Evolutionary conservation across 2,113 vertebrate species (phyloP).

Genomic region (Progne subis): DNA sequence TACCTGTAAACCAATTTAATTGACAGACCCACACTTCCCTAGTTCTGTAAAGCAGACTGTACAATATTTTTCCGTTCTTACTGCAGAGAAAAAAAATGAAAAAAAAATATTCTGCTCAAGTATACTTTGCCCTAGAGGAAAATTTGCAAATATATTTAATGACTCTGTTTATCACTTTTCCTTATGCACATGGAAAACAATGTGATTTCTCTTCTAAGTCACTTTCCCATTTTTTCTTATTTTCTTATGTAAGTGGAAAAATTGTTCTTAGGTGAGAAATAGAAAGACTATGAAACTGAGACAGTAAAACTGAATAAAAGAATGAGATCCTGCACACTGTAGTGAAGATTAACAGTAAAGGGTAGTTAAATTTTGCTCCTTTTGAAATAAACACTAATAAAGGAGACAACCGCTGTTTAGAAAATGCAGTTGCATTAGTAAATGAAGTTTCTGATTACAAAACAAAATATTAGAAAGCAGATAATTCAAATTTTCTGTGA

Average conservation of each 20-base stretch:
- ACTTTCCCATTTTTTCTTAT: not conserved
- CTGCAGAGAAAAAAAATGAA: not conserved
- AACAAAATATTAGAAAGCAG: not conserved
- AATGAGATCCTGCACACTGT: not conserved
- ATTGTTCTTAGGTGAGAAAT: not conserved
- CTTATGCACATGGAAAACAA: not conserved
- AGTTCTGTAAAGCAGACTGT: not conserved
- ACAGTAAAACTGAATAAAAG: not conserved
- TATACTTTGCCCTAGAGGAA: conserved; percentile 8
- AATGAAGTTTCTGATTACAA: not conserved
- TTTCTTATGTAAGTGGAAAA: not conserved
- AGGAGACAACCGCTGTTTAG: not conserved
- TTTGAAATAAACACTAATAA: not conserved
- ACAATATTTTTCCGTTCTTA: not conserved
- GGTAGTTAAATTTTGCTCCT: not conserved
- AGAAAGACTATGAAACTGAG: not conserved
- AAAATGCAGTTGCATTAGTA: not conserved
- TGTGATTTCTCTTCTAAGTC: not conserved
- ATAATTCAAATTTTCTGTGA: not conserved
- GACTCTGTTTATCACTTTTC: conserved; percentile 6
- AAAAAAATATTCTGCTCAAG: not conserved
- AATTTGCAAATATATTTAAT: conserved; percentile 1
- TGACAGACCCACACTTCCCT: not conserved
- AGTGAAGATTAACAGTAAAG: not conserved
- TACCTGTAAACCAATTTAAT: not conserved